Conservation (phyloP, 2,888 invertebrate genomes). For the Cremastinae sp. region DNA sequence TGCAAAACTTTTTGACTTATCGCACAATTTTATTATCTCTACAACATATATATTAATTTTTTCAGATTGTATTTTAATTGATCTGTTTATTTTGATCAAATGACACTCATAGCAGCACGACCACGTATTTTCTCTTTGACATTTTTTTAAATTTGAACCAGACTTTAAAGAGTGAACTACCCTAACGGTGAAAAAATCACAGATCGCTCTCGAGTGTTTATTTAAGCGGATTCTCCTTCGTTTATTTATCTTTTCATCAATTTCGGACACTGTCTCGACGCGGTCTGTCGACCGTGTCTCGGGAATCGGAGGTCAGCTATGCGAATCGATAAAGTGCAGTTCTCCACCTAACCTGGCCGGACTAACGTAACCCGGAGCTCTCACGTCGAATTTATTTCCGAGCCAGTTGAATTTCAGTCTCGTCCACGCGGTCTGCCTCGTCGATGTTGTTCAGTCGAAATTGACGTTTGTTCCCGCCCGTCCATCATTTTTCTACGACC, state of each 20-base stretch:
- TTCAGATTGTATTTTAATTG: too few species aligned
- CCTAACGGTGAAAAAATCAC: background rate
- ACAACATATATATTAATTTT: too few species aligned
- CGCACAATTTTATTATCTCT: too few species aligned
- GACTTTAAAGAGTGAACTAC: background rate
- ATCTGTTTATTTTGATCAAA: too few species aligned
- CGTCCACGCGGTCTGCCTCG: background rate
- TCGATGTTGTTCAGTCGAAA: background rate
- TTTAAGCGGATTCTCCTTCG: background rate
- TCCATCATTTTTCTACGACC: background rate
- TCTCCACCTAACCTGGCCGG: conserved; percentile 44
- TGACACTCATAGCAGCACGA: too few species aligned
- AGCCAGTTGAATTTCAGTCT: background rate
- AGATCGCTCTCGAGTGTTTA: background rate
- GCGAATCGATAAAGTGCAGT: conserved; percentile 71
- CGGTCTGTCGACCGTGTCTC: conserved; percentile 42
- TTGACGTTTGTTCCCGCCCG: conserved; percentile 18
- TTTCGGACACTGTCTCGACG: background rate
- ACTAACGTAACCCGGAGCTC: conserved; percentile 33
- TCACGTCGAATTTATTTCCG: conserved; percentile 23
- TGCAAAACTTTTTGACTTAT: too few species aligned
- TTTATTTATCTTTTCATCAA: conserved; percentile 2
- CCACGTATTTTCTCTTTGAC: too few species aligned
- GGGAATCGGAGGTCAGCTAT: conserved; percentile 69
- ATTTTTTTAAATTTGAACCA: background rate